Percentiles rank a stretch among this genome's conserved stretches.
Evolutionary conservation across 2,113 vertebrate species (phyloP).

Genomic region (Coturnix japonica): DNA sequence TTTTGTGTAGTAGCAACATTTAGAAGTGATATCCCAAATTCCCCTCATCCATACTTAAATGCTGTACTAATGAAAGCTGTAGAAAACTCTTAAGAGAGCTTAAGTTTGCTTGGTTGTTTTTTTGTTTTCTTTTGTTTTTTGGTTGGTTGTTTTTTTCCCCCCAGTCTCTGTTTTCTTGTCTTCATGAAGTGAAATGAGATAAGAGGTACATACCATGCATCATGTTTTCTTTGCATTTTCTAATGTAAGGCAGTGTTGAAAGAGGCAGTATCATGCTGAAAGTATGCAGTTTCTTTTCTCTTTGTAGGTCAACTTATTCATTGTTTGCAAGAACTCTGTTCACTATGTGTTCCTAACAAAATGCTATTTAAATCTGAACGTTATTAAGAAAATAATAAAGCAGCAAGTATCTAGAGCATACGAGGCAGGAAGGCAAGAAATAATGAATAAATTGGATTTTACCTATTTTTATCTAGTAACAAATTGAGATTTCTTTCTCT

Average conservation of each 20-base stretch:
- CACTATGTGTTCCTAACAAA: not conserved
- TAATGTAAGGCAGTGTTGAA: not conserved
- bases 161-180: not conserved
- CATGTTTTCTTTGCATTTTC: not conserved
- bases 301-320: not conserved
- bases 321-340: not conserved
- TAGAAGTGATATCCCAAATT: not conserved
- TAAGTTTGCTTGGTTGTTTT: not conserved
- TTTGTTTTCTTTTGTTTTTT: too few species aligned
- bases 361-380: not conserved
- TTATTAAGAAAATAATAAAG: not conserved
- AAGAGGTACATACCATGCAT: not conserved
- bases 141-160: not conserved
- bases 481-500: not conserved
- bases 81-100: not conserved
- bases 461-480: not conserved
- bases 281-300: not conserved
- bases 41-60: not conserved
- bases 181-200: not conserved
- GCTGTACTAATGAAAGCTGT: not conserved
- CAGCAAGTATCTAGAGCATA: not conserved
- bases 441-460: not conserved
- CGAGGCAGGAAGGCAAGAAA: not conserved
- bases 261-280: not conserved
- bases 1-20: fast-evolving